phyloP scores from a whole-genome alignment of 2,113 vertebrate genomes.

The Sitta europaea region DNA sequence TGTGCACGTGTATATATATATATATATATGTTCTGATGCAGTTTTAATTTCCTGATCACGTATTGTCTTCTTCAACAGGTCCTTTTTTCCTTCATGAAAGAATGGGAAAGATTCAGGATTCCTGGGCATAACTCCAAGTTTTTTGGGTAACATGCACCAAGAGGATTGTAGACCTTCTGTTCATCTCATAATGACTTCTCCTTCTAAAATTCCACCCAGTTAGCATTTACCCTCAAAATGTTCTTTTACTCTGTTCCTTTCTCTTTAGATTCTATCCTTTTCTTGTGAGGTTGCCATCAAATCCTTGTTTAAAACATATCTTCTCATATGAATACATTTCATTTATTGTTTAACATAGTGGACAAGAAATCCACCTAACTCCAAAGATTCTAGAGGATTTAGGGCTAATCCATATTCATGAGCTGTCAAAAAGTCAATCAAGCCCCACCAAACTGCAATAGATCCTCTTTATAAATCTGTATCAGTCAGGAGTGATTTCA shows the following conservation, averaged over 20 bases:
- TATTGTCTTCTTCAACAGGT: neutral
- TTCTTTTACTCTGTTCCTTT: neutral
- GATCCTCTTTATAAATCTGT: neutral
- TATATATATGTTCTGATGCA: neutral
- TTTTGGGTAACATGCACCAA: neutral
- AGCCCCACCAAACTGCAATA: neutral
- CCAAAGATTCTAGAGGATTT: neutral
- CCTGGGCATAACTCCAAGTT: neutral
- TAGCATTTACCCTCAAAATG: neutral
- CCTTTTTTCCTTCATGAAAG: neutral
- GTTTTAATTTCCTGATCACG: neutral
- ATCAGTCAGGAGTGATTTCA: neutral
- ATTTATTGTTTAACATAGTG: neutral
- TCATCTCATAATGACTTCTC: neutral
- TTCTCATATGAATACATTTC: neutral
- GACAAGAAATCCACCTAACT: neutral
- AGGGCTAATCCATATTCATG: neutral
- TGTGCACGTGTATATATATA: neutral
- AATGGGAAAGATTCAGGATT: neutral
- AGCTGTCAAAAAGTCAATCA: neutral
- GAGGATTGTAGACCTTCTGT: neutral
- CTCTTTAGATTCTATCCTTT: neutral
- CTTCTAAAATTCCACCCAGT: neutral
- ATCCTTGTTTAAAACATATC: neutral
- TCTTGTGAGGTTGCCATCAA: neutral